These are phyloP conservation scores for Ptyas mucosa DNA, from an alignment of 2,113 vertebrate genomes.

Conservation along the genomic window DNA sequence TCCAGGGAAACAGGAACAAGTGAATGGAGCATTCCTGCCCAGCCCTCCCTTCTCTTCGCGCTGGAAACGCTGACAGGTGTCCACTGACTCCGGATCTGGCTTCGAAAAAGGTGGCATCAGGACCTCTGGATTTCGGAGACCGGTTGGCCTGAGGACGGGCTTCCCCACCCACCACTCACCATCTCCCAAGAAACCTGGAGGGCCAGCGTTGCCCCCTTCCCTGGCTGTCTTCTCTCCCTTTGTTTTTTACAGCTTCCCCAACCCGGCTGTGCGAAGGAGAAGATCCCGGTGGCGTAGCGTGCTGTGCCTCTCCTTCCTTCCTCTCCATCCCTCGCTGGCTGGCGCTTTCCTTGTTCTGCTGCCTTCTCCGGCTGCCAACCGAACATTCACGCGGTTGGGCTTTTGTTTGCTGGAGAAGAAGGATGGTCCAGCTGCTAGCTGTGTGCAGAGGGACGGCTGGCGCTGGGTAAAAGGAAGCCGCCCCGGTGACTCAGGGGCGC, in stretches of 20 bases:
- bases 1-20: background rate
- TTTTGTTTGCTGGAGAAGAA: background rate
- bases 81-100: background rate
- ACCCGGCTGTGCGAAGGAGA: background rate
- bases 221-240: constrained; percentile 58
- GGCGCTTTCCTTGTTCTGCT: background rate
- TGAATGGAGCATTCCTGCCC: background rate
- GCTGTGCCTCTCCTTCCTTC: background rate
- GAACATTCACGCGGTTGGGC: background rate
- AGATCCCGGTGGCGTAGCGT: background rate
- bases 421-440: background rate
- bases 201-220: constrained; percentile 29
- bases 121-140: too few relatives aligned
- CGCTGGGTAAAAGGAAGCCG: background rate
- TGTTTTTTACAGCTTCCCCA: constrained; percentile 30
- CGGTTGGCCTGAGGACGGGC: constrained; percentile 47
- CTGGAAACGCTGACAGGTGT: constrained; percentile 18
- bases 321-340: background rate
- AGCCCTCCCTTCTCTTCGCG: background rate
- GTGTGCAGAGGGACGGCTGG: background rate
- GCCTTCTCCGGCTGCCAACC: background rate
- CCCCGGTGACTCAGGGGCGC: background rate
- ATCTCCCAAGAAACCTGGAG: constrained; percentile 50
- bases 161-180: background rate
- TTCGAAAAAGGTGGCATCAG: background rate